Evolutionary conservation across 2,113 vertebrate species (phyloP).

Genomic region (Peromyscus maniculatus): DNA sequence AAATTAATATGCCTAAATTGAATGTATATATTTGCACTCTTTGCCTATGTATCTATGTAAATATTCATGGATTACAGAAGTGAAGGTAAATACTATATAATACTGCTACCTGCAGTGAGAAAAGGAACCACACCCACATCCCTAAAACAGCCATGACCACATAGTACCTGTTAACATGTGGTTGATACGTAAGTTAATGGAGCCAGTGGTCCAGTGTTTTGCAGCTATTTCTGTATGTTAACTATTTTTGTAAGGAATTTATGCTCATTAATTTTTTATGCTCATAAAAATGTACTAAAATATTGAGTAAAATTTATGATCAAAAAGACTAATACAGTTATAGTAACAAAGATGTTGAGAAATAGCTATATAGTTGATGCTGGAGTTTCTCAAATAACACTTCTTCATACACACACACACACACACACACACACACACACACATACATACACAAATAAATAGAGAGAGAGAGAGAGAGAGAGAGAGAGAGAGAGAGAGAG

Average conservation of each 20-base stretch:
- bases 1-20: not conserved
- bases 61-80: not conserved
- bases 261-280: not conserved
- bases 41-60: not conserved
- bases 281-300: not conserved
- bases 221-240: not conserved
- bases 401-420: not conserved
- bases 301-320: not conserved
- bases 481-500: too few species aligned
- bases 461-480: too few species aligned
- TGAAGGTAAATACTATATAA: not conserved
- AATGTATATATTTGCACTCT: not conserved
- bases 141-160: not conserved
- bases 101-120: not conserved
- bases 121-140: rapidly evolving
- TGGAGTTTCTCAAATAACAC: not conserved
- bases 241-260: not conserved
- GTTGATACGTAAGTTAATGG: not conserved
- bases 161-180: not conserved
- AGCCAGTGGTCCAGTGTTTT: not conserved
- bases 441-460: too few species aligned
- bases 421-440: too few species aligned
- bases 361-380: not conserved
- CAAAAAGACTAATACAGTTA: not conserved
- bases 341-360: conserved; percentile 39